Evolutionary conservation across 2,113 vertebrate species (phyloP), one percentile per base, ranked within the genome.

Genomic region (Entosphenus tridentatus): DNA sequence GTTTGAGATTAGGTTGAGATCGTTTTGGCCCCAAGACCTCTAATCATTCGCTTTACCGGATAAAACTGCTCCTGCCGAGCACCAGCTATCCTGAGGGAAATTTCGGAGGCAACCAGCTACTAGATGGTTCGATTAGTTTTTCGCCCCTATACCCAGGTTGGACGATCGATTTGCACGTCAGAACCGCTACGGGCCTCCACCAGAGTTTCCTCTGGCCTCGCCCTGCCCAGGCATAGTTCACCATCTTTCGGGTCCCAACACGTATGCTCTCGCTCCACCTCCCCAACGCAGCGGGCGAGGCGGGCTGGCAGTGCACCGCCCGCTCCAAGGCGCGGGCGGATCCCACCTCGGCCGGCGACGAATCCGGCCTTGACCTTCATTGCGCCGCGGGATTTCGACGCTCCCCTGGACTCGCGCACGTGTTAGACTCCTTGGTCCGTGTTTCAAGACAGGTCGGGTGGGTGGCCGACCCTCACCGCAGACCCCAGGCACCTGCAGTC

Each of bases 101-200:
- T 3, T 21, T 21, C 21, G 3, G 21, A 21, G 21, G 21, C 3
- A 21, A 21, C 21, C 21, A 21, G 21, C 3, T 21, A 21, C 21
- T 21, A 21, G 21, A 21, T 3, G 21, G 21, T 21, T 21, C 21
- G 21, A 21, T 21, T 21, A 21, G 21, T 21, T 3, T 21, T 21
- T 21, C 21, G 3, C 21, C 21, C 21, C 3, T 21, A 21, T 21
- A 21, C 21, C 21, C 21, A 21, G 21, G 21, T 70, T 57, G 54
- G 76, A 74, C 55, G 70, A 75, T 72, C 70, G 72, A 71, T 74
- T 75, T 76, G 70, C 74, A 39, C 39, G 39, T 39, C 39, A 39
- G 39, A 39, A 75, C 72, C 67, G 68, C 70, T 73, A n/a, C 72
- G 54, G 68, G 68, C 72, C 69, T 74, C 72, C 39, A 39, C 39